Conservation (phyloP, 1,140 invertebrate species). For the Cotesia glomerata region DNA sequence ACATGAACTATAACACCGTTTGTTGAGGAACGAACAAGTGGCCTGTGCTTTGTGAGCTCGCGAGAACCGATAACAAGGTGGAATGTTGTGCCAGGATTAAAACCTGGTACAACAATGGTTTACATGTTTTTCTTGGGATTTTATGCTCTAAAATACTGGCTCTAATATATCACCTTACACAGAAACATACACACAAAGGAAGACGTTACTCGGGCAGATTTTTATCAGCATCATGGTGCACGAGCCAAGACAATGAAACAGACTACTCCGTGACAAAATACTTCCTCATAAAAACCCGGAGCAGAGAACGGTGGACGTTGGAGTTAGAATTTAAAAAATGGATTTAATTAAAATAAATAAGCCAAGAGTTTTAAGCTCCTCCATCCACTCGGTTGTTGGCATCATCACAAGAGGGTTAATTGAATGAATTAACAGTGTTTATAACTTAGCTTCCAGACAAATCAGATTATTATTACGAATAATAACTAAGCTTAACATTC, state of each 20-base stretch:
- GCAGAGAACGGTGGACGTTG: background rate
- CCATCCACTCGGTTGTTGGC: too few species aligned
- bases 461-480: too few species aligned
- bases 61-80: background rate
- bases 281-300: background rate
- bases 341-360: background rate
- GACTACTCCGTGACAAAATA: background rate
- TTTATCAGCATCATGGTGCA: background rate
- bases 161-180: too few species aligned
- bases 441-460: too few species aligned
- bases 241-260: conserved; percentile 8
- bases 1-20: too few species aligned
- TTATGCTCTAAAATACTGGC: too few species aligned
- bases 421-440: too few species aligned
- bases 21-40: background rate
- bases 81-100: conserved; percentile 5
- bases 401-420: too few species aligned
- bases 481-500: too few species aligned
- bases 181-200: background rate
- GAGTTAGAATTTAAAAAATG: background rate
- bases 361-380: too few species aligned
- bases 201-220: background rate
- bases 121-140: background rate
- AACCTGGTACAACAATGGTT: background rate
- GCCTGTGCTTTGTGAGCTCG: background rate